Evolutionary conservation across 1,140 invertebrate genomes (phyloP).

Genomic region (Drosophila tropicalis): DNA sequence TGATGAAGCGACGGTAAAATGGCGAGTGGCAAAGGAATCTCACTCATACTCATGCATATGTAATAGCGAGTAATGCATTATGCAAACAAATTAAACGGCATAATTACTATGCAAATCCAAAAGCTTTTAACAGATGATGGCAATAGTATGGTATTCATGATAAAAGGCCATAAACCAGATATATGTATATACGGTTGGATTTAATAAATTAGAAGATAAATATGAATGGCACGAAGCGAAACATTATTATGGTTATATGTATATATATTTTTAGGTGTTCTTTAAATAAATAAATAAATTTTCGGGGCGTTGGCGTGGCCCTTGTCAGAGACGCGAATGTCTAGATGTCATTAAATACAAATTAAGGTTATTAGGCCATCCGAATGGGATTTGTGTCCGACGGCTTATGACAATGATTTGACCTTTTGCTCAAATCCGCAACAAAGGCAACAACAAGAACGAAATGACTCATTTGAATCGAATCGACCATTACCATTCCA

Average conservation of each 20-base stretch:
- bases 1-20: background rate
- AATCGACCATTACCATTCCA: slow-evolving; percentile 30
- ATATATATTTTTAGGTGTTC: slow-evolving; percentile 51
- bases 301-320: slow-evolving; percentile 25
- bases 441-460: slow-evolving; percentile 36
- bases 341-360: slow-evolving; percentile 59
- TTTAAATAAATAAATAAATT: slow-evolving; percentile 29
- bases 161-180: slow-evolving; percentile 1
- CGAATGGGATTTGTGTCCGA: background rate
- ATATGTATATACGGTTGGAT: background rate
- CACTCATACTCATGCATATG: background rate
- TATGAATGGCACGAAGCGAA: background rate
- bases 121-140: slow-evolving; percentile 4
- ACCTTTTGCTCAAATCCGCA: slow-evolving; percentile 47
- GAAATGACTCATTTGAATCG: slow-evolving; percentile 45
- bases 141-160: slow-evolving; percentile 1
- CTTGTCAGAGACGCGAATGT: slow-evolving; percentile 27
- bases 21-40: background rate
- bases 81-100: slow-evolving; percentile 1
- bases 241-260: slow-evolving; percentile 11
- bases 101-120: slow-evolving; percentile 14
- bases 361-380: slow-evolving; percentile 59
- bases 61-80: slow-evolving; percentile 1
- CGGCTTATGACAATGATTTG: slow-evolving; percentile 57
- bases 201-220: slow-evolving; percentile 17